Evolutionary conservation across 2,113 vertebrate genomes (phyloP), one percentile per base, ranked within the genome.

Genomic region (Burhinus oedicnemus): DNA sequence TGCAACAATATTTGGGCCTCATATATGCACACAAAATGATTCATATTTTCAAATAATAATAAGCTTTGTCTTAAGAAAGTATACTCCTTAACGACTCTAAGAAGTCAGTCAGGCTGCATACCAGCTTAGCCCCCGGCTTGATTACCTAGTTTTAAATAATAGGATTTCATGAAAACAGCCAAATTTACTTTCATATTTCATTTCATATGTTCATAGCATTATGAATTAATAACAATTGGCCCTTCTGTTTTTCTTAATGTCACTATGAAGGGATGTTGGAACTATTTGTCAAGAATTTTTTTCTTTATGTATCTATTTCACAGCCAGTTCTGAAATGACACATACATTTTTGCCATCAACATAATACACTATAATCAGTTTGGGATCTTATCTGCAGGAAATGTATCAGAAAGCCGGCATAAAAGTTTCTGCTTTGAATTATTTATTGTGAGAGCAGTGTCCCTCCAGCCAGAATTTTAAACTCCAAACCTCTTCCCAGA

Each of bases 211-310:
- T 72, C 58, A 44, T 6, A 57, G 19, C 30, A 45, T 17, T 51
- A 51, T 47, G 22, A 69, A 64, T 51, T 55, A 69, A 34, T 36
- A 38, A 12, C 8, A 51, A 5, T 17, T 64, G 8, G 1, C 30
- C 27, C 8, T 3, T 78, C 27, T 20, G 4, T 15, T 90, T 72
- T 72, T 30, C 25, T 72, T 71, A 45, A 76, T 34, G 16, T 22
- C 7, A 27, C 17, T 54, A 18, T 26, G 8, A 84, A 70, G 21
- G 21, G 10, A 70, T 10, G 5, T 7, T 36, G 14, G 25, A 85
- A 30, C 6, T 0, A 0, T 42, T 77, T 58, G 60, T 80, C 3
- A 26, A 19, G 6, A 8, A 5, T 11, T 58, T 52, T 68, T 74
- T 68, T 6, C 3, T 47, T 58, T n/a, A 44, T 5, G 4, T 89